Evolutionary conservation across 2,888 invertebrate genomes (phyloP).

Genomic region (Plebejus melissa): DNA sequence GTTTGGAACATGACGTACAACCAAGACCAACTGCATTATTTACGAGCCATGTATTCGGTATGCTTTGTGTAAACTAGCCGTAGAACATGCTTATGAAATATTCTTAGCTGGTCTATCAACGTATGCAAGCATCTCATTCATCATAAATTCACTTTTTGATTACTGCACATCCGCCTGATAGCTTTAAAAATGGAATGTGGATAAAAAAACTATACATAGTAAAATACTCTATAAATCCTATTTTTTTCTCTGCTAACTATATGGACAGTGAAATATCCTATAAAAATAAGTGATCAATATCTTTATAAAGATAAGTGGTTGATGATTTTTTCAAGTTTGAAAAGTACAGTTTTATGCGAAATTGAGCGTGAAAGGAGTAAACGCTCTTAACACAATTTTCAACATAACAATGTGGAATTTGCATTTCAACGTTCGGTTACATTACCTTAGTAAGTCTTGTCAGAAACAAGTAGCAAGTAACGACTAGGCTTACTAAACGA

Average conservation of each 20-base stretch:
- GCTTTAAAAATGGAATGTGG: not conserved
- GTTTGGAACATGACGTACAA: not conserved
- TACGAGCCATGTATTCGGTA: not conserved
- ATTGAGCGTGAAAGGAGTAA: no score
- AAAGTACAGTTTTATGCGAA: no score
- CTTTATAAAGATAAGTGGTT: no score
- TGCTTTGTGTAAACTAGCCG: not conserved
- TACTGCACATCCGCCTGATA: not conserved
- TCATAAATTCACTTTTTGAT: not conserved
- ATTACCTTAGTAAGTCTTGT: constrained; percentile 10
- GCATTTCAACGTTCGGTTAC: not conserved
- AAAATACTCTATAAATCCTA: no score
- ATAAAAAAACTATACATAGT: no score
- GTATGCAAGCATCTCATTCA: constrained; percentile 7
- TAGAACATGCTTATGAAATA: not conserved
- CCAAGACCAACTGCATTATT: constrained; percentile 9
- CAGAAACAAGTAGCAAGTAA: not conserved
- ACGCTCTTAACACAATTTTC: not conserved
- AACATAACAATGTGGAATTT: constrained; percentile 7
- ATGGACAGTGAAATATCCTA: no score
- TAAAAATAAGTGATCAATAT: no score
- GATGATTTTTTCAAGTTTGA: no score
- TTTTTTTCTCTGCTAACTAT: no score
- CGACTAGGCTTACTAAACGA: not conserved
- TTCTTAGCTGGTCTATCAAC: constrained; percentile 12